Evolutionary conservation across 1,140 invertebrate species (phyloP).

Genomic region (Tenebrio molitor): DNA sequence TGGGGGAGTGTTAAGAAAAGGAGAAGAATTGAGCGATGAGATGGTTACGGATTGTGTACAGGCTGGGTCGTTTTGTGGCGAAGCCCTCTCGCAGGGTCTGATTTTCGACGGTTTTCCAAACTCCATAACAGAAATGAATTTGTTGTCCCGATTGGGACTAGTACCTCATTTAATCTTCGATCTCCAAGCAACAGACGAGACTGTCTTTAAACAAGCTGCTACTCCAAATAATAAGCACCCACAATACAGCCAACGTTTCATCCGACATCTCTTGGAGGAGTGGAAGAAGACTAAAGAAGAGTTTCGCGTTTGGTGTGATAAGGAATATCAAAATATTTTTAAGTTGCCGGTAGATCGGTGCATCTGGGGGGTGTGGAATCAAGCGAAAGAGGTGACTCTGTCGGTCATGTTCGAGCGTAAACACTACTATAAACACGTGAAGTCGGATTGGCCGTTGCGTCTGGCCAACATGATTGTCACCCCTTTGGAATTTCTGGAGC

Average conservation of each 20-base stretch:
- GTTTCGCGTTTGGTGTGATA: constrained; percentile 68
- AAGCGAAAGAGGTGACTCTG: constrained; percentile 63
- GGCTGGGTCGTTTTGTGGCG: constrained; percentile 66
- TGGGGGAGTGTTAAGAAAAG: constrained; percentile 63
- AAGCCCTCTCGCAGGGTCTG: constrained; percentile 67
- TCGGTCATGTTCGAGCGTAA: constrained; percentile 59
- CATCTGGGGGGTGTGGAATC: constrained; percentile 69
- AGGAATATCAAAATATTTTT: constrained; percentile 69
- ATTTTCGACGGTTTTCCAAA: constrained; percentile 73
- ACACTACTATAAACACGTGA: constrained; percentile 55
- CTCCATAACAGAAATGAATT: constrained; percentile 66
- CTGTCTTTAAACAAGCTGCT: constrained; percentile 29
- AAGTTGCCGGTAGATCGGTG: constrained; percentile 61
- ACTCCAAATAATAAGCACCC: constrained; percentile 48
- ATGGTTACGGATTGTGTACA: constrained; percentile 68
- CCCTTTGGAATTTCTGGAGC: constrained; percentile 68
- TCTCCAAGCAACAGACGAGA: constrained; percentile 65
- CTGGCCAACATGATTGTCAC: constrained; percentile 65
- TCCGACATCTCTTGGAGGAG: constrained; percentile 65
- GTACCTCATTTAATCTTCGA: constrained; percentile 71
- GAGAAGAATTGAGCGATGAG: constrained; percentile 64
- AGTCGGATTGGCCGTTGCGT: constrained; percentile 60
- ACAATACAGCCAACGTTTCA: constrained; percentile 65
- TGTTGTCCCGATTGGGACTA: constrained; percentile 67
- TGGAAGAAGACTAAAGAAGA: constrained; percentile 63